Evolutionary conservation across 2,113 vertebrate genomes (phyloP), one percentile per base, ranked within the genome.

Genomic region (Sander lucioperca): DNA sequence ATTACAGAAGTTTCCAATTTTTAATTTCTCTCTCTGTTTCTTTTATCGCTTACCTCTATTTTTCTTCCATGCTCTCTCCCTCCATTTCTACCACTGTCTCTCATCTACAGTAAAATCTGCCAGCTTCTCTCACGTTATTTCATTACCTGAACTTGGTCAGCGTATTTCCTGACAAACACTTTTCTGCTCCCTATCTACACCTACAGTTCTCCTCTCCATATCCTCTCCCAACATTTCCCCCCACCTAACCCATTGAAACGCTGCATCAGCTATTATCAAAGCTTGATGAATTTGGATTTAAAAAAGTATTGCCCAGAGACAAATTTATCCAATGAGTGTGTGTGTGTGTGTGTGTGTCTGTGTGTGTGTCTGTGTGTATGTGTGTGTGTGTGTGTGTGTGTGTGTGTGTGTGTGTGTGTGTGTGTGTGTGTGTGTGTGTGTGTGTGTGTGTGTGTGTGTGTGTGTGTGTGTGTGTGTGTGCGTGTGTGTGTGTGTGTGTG

Each of bases 301-400:
- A 88, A 93, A 91, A 85, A 84, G 74, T 71, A 89, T 82, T 85
- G 83, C 91, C 90, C 81, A 89, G 89, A 93, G 88, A 92, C 87
- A 88, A 87, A 87, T 83, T 54, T 85, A 87, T 91, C 88, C 89
- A 76, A 59, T 68, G 82, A 88, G 39, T 43, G 39, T 43, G 39
- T 43, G 39, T 43, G 39, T 43, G 2, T 43, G 2, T 39, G 39
- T 39, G 36, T 39, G 39, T 39, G 39, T n/a, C n/a, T n/a, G n/a
- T n/a, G n/a, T n/a, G n/a, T n/a, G n/a, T n/a, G n/a, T n/a, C n/a
- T n/a, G n/a, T n/a, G n/a, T n/a, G n/a, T n/a, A n/a, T 39, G 39
- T 39, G 39, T 39, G 39, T 39, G 36, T 39, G 36, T 39, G 36
- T 39, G 36, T 39, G 36, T 39, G 36, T 36, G 36, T 8, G 36